Base-by-base conservation (phyloP, 1,140 invertebrate species). In the Drosophila lacteicornis region DNA sequence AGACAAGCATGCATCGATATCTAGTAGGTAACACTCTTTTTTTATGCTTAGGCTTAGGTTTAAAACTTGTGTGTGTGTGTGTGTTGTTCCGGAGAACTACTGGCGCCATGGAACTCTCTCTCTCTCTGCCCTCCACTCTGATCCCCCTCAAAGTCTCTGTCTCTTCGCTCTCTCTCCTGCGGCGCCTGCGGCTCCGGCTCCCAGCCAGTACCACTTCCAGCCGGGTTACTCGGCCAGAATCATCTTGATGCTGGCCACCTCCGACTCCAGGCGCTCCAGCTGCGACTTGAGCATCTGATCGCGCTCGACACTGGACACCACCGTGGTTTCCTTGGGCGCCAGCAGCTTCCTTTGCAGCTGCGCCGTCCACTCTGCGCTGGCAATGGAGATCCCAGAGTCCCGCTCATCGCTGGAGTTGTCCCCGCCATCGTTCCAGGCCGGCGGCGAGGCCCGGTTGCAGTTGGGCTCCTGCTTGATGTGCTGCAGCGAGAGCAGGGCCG, bases 241-340 rank as follows among this genome's bases (percentile, higher is more conserved):
- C 83, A 96, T 94, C 90, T 98, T 97, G 0, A 99, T 95, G 71
- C 95, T 96, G n/a, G 97, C 97, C 45, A 99, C 97, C 92, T 99
- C 98, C 1, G 96, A 97, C 11, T 98, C 97, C 5, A 99, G 94
- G 62, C 97, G 94, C 59, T 97, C 96, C 75, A 99, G 93, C 93
- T 98, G 96, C 1, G 95, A 96, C 83, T 98, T 96, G 1, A 99
- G 94, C 86, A 92, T 91, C 40, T 81, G 93, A 91, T 88, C 93
- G 90, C 74, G 94, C 91, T 90, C 94, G 91, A 88, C 94, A 93
- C 79, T 94, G 93, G 86, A 92, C 77, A 79, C 75, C 4, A 56
- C 67, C 4, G 43, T 58, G 0, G 36, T 51, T 7, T 90, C 84
- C 17, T 90, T 91, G 47, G 84, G 75, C 0, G 77, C 58, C 1